A percentile compares a stretch with the other conserved stretches of the same genome.
Conservation (phyloP, 2,888 invertebrate species). For the Lasioglossum villosulum region DNA sequence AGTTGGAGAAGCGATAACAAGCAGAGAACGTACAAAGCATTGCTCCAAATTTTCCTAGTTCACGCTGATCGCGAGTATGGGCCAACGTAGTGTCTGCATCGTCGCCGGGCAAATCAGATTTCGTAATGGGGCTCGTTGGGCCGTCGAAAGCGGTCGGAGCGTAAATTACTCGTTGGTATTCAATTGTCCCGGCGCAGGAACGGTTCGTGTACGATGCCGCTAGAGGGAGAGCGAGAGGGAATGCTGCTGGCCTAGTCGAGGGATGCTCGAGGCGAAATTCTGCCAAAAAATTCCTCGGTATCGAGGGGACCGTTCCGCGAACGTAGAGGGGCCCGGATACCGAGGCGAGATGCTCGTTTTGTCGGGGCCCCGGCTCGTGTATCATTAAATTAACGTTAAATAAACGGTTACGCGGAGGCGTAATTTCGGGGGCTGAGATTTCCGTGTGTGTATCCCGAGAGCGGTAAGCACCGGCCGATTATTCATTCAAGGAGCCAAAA, state of each 20-base stretch:
- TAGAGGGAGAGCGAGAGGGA: neutral
- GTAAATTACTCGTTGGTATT: neutral
- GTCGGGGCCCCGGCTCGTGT: constrained; percentile 62
- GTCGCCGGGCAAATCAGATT: neutral
- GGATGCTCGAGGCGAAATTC: constrained; percentile 32
- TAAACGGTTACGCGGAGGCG: constrained; percentile 79
- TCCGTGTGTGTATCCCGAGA: constrained; percentile 64
- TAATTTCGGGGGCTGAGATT: constrained; percentile 67
- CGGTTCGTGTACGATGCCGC: neutral
- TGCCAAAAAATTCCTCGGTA: constrained; percentile 46
- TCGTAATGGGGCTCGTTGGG: neutral
- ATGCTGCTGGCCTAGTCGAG: neutral
- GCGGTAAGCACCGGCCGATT: constrained; percentile 75
- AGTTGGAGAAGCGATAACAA: too few relatives aligned
- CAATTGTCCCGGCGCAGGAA: neutral
- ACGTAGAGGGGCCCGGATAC: constrained; percentile 47
- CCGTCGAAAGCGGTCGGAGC: neutral
- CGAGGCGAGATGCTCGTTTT: constrained; percentile 51
- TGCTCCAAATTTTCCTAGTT: neutral
- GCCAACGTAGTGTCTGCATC: too few relatives aligned
- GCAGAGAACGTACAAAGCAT: too few relatives aligned
- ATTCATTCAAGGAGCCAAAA: constrained; percentile 80
- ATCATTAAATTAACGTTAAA: constrained; percentile 81
- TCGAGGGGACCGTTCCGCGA: constrained; percentile 72
- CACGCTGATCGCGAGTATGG: neutral